Conservation (phyloP, 2,888 invertebrate genomes). For the Caenorhabditis japonica region DNA sequence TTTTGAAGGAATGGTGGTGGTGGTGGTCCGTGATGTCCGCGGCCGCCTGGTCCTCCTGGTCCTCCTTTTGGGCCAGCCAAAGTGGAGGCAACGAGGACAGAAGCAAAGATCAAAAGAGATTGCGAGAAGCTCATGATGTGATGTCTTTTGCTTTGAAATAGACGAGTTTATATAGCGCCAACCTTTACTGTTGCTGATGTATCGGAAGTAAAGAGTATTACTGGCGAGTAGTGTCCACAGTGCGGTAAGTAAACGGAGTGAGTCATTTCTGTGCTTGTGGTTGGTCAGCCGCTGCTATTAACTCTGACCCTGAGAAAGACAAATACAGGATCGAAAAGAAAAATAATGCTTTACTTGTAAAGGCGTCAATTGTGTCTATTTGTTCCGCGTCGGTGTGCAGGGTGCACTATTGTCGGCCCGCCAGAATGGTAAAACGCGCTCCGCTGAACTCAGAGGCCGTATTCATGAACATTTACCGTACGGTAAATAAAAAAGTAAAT, state of each 20-base stretch:
- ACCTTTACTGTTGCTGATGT: slow-evolving; percentile 22
- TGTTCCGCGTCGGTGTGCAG: slow-evolving; percentile 19
- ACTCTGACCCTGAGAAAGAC: slow-evolving; percentile 22
- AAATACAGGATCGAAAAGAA: not conserved
- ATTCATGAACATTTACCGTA: too few species aligned
- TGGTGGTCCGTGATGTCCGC: slow-evolving; percentile 41
- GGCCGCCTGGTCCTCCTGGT: slow-evolving; percentile 23
- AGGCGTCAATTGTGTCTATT: slow-evolving; percentile 31
- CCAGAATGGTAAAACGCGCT: too few species aligned
- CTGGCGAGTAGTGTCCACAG: not conserved
- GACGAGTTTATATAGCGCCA: slow-evolving; percentile 1
- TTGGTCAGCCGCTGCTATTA: slow-evolving; percentile 14
- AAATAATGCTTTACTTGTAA: too few species aligned
- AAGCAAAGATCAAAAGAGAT: slow-evolving; percentile 7
- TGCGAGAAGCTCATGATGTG: slow-evolving; percentile 23
- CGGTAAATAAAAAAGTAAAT: too few species aligned
- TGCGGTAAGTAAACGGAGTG: slow-evolving; percentile 16
- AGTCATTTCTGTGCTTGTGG: slow-evolving; percentile 18
- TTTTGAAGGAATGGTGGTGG: slow-evolving; percentile 57
- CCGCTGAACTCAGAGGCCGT: too few species aligned
- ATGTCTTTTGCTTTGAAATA: not conserved
- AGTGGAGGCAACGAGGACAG: slow-evolving; percentile 13
- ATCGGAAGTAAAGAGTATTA: slow-evolving; percentile 4
- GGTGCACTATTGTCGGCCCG: too few species aligned
- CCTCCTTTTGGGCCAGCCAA: slow-evolving; percentile 12